These are phyloP conservation scores for Pelodiscus sinensis DNA, from an alignment of 2,113 vertebrate genomes.

Conservation along the genomic window DNA sequence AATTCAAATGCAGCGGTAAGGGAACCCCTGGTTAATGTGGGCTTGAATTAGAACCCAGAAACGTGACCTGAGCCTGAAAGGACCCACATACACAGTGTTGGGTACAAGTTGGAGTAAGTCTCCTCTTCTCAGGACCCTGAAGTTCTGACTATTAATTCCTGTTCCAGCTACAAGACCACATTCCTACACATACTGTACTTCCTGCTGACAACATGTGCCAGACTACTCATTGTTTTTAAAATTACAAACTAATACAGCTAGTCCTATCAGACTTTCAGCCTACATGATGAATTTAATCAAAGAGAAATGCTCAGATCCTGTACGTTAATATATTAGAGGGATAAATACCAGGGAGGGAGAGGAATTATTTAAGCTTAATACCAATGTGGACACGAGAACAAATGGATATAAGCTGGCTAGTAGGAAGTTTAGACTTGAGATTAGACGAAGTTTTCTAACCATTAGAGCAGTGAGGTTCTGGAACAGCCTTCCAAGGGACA, in stretches of 20 bases:
- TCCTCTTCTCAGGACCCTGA: not conserved
- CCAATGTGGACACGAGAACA: no score
- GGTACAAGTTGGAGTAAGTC: not conserved
- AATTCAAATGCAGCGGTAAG: not conserved
- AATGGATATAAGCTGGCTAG: no score
- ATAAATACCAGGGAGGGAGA: no score
- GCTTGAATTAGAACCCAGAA: not conserved
- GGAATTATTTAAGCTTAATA: no score
- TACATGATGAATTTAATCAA: not conserved
- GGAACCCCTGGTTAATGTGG: no score
- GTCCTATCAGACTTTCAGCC: no score
- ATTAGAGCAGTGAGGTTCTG: no score
- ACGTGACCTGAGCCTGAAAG: not conserved
- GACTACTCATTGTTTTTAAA: not conserved
- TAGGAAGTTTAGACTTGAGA: no score
- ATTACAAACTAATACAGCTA: not conserved
- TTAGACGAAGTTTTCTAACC: no score
- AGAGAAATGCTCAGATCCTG: not conserved
- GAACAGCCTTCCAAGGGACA: no score
- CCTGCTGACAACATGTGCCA: not conserved
- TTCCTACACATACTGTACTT: not conserved
- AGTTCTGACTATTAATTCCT: not conserved
- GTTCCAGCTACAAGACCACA: not conserved
- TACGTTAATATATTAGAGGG: no score
- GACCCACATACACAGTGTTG: not conserved